Evolutionary conservation across 1,140 invertebrate species (phyloP), one percentile per base, ranked within the genome.

Genomic region (Diorhabda sublineata): DNA sequence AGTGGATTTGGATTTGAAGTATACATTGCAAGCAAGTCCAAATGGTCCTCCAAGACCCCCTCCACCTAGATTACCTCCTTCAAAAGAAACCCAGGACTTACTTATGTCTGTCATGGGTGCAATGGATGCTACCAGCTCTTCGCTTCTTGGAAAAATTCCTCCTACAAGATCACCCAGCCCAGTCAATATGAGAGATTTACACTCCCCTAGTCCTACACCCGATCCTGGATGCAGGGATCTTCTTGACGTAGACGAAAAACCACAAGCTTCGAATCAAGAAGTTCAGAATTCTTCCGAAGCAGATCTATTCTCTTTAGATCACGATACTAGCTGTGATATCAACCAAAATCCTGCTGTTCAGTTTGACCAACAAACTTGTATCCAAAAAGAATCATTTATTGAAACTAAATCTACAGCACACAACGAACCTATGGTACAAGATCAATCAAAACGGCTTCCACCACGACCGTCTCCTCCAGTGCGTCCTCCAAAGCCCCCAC

Each of bases 41-140:
- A 60, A 68, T 58, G 69, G 73, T 56, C 81, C 83, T 3, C 69
- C 82, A 45, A 82, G 80, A 69, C 81, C 84, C 42, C 81, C 83
- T 65, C 81, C 84, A 66, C 74, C 82, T 66, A 79, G 83, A 26
- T 83, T 85, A 45, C 85, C 86, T 11, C 86, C 87, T 9, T 85
- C 88, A 3, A 87, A 89, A 61, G 90, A 92, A 78, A 95, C 93
- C 0, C 91, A 95, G 85, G 91, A 95, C 77, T 83, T 96, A 2
- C 90, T 95, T 42, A 85, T 92, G 61, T 92, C 90, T 8, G 92
- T 96, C 0, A 94, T 93, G 42, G 93, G 91, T 4, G 92, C 92
- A 58, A 89, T 96, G 90, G 92, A 95, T 78, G 91, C 93, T 43
- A 92, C 92, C 1, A 94, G 92, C 66, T 91, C 91, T 26, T 89